These are phyloP conservation scores for Myotis vivesi DNA, from an alignment of 2,797 vertebrate genomes.

Conservation along the genomic window DNA sequence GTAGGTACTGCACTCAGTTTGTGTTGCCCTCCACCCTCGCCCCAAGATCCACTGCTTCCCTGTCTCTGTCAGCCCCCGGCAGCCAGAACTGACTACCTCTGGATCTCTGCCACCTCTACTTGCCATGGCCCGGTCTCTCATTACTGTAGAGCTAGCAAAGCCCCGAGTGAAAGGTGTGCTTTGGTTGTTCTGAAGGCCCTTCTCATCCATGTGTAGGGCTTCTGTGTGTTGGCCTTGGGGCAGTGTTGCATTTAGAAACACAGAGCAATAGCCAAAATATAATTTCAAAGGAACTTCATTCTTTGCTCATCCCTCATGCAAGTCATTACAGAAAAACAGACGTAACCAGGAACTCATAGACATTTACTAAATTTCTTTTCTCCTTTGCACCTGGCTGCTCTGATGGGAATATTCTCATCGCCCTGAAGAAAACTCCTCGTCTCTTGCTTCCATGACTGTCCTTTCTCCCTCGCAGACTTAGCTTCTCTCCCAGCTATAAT, in stretches of 20 bases:
- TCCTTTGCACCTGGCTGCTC: neutral
- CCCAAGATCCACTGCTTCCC: neutral
- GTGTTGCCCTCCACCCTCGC: rapidly evolving
- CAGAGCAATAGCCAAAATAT: neutral
- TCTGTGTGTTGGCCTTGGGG: neutral
- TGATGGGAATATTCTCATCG: neutral
- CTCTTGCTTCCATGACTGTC: neutral
- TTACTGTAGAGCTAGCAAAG: neutral
- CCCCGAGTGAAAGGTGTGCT: neutral
- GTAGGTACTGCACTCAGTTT: neutral
- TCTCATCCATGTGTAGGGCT: neutral
- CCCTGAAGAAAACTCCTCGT: neutral
- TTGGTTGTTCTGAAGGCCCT: neutral
- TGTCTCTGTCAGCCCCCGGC: neutral
- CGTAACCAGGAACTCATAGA: neutral
- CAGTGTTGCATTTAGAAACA: neutral
- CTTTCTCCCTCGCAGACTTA: neutral
- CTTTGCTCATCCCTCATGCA: neutral
- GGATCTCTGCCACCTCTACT: neutral
- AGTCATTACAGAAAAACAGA: neutral
- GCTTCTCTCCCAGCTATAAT: neutral
- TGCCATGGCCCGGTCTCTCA: neutral
- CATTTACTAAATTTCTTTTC: neutral
- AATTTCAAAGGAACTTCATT: constrained; percentile 14
- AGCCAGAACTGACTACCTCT: neutral